Evolutionary conservation across 2,797 vertebrate species (phyloP), one percentile per base, ranked within the genome.

Genomic region (Sebastes goodei): DNA sequence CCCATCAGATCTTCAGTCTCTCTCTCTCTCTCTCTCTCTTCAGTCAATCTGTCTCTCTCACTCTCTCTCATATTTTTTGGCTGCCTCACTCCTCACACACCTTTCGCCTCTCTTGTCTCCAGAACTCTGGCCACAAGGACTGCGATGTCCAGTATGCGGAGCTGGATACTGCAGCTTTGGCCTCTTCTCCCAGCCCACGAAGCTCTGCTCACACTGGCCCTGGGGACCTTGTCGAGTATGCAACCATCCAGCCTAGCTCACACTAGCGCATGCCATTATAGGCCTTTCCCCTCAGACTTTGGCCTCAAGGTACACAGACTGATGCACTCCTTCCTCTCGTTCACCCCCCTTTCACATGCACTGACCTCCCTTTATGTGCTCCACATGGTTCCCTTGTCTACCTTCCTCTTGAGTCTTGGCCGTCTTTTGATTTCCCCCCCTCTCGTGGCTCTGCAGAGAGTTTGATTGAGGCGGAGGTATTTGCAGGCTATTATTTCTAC

Each of bases 171-270:
- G 96, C 97, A 82, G 96, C 97, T 95, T 96, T 99, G 96, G 96
- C 96, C 92, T 96, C 96, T 67, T 91, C 94, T 86, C 96, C 96
- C 92, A 96, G 95, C 90, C 96, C 94, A 68, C 94, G 93, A 95
- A 97, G 90, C 91, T 96, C 96, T 77, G 92, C 96, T 94, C 96
- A 89, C 82, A 96, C 96, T 92, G 96, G 96, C 93, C 91, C 93
- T 74, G 96, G 96, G 96, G 97, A 98, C 91, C 96, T 97, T 96
- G 96, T 97, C 94, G 96, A 97, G 96, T 97, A 97, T 89, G 97
- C 97, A 93, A 97, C 97, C 95, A 98, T 98, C 97, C 97, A 98
- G 96, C 95, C 97, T 97, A 97, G 94, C 95, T 96, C 96, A 90
- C 94, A 97, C 95, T 97, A 98, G 96, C 90, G 94, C 96, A 96